Conservation (phyloP, 2,113 vertebrate species). For the Lonchura striata region DNA sequence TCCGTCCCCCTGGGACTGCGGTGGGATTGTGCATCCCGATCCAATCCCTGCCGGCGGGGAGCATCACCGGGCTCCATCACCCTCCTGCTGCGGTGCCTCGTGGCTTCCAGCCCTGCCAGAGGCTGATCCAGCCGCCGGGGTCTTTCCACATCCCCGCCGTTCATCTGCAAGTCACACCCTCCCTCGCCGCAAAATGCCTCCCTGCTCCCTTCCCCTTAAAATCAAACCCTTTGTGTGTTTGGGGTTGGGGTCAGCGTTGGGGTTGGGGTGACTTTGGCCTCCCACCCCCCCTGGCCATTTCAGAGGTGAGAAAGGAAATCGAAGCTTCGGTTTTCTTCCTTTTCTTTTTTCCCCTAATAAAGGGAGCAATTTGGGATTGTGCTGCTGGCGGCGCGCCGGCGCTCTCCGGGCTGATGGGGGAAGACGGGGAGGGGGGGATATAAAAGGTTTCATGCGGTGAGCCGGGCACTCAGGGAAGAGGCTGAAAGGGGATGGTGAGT, state of each 20-base stretch:
- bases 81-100: rapidly evolving
- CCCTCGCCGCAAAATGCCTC: neutral
- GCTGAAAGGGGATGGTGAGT: conserved; percentile 51
- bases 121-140: neutral
- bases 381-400: neutral
- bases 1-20: rapidly evolving
- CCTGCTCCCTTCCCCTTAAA: rapidly evolving
- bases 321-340: neutral
- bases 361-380: conserved; percentile 7
- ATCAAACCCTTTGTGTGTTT: neutral
- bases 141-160: neutral
- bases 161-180: neutral
- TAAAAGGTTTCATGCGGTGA: conserved; percentile 62
- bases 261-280: neutral
- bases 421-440: neutral
- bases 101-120: neutral
- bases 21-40: rapidly evolving
- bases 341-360: neutral
- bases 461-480: conserved; percentile 51
- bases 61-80: rapidly evolving
- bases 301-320: neutral
- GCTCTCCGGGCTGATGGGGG: neutral
- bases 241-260: neutral
- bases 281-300: neutral
- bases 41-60: neutral